Base-by-base conservation (phyloP, 2,113 vertebrate species). In the Arothron firmamentum region DNA sequence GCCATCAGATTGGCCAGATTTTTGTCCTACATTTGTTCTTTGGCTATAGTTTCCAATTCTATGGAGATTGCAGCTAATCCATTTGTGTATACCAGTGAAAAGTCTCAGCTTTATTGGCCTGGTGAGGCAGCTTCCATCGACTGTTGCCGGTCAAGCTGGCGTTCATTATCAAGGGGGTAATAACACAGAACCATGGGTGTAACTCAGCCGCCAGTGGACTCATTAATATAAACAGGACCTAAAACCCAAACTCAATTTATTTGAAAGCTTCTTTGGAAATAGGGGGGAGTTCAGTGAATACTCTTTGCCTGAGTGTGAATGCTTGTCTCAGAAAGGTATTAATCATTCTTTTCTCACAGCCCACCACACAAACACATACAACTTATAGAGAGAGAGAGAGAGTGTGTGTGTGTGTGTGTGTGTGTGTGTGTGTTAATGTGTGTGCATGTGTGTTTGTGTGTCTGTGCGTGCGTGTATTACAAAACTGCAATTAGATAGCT, bases 171-270 rank as follows among this genome's bases (percentile, higher is more conserved):
- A 79, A 70, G 74, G 76, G 84, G 84, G 82, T 85, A 87, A 85
- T 85, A 84, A 83, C 80, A 85, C 79, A 79, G 75, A 79, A 80
- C 83, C 41, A 67, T 82, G 77, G 76, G 75, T 74, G 75, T 71
- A 87, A 76, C 78, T 84, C 74, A 72, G 72, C 61, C 64, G 53
- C 63, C 80, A 77, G 75, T 70, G 71, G 79, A 73, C 70, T 88
- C 84, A 86, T 88, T 86, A 85, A 87, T 86, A 85, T 79, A 86
- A 87, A 85, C 86, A 79, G 81, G 85, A 85, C 81, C 84, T 75
- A 83, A 78, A 87, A 88, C 85, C 81, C 84, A 85, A 90, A 85
- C 85, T 85, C 85, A 88, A 87, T 87, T 89, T 87, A 83, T 73
- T 77, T 87, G 81, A 88, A 87, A 87, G 86, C 86, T 82, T 85